Percentiles rank a stretch among this genome's conserved stretches.
Evolutionary conservation across 2,888 invertebrate species (phyloP).

Genomic region (Belgica antarctica): DNA sequence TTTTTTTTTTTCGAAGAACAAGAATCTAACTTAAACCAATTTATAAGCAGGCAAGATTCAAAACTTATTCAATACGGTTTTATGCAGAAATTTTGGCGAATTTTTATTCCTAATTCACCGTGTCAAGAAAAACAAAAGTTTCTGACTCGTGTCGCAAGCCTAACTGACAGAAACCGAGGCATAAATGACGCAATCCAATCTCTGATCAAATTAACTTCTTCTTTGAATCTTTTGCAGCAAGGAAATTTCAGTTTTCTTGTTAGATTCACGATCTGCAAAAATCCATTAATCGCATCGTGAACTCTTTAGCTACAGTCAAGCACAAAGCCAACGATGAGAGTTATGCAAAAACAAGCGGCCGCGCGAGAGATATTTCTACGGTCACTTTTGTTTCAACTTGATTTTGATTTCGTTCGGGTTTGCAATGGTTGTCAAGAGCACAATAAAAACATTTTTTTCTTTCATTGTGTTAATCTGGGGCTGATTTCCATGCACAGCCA

Average conservation of each 20-base stretch:
- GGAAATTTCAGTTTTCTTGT: not conserved
- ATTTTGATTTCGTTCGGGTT: not conserved
- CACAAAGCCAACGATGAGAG: not conserved
- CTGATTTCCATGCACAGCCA: not conserved
- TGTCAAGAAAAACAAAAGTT: not conserved
- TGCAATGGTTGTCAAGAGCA: slow-evolving; percentile 28
- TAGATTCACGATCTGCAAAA: slow-evolving; percentile 7
- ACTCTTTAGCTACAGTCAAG: not conserved
- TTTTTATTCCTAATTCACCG: not conserved
- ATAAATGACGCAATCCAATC: slow-evolving; percentile 10
- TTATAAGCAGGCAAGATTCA: too few species aligned
- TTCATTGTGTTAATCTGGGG: slow-evolving; percentile 14
- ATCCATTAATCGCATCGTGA: not conserved
- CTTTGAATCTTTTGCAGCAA: not conserved
- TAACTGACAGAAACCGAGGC: too few species aligned
- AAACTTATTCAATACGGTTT: too few species aligned
- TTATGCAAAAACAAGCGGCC: slow-evolving; percentile 14
- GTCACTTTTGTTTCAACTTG: slow-evolving; percentile 16
- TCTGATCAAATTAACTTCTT: not conserved
- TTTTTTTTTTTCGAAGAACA: too few species aligned
- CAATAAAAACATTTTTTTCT: slow-evolving; percentile 20
- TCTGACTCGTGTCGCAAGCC: too few species aligned
- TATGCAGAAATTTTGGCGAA: too few species aligned
- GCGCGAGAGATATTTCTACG: slow-evolving; percentile 11
- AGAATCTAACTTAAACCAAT: too few species aligned